Conservation (phyloP, 2,888 invertebrate genomes). For the Mongoloraphidia duomilia region DNA sequence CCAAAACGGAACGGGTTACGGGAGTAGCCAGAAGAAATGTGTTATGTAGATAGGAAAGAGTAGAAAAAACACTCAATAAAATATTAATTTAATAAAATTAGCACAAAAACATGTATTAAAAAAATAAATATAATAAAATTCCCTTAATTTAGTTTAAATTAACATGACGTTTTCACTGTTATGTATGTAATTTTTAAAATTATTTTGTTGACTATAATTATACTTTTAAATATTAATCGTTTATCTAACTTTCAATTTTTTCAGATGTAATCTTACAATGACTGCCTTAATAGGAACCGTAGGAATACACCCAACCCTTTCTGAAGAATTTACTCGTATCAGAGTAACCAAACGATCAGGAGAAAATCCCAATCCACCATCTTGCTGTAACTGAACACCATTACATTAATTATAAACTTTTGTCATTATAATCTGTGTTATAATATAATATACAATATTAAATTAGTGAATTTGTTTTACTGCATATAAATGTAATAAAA, state of each 20-base stretch:
- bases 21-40: background rate
- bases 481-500: too few relatives aligned
- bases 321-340: conserved; percentile 84
- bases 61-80: too few relatives aligned
- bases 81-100: background rate
- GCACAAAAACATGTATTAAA: background rate
- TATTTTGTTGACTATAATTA: background rate
- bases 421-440: too few relatives aligned
- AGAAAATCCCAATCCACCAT: conserved; percentile 72
- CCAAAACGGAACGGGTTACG: background rate
- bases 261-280: conserved; percentile 66
- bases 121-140: too few relatives aligned
- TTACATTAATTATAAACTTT: too few relatives aligned
- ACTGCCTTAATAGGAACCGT: conserved; percentile 65
- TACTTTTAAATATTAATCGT: too few relatives aligned
- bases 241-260: conserved; percentile 14
- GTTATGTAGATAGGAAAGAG: background rate
- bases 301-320: conserved; percentile 85
- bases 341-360: conserved; percentile 85
- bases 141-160: too few relatives aligned
- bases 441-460: too few relatives aligned
- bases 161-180: background rate
- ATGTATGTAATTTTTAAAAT: background rate
- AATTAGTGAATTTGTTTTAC: too few relatives aligned
- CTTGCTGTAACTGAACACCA: conserved; percentile 78